These are phyloP conservation scores for Drosophila athabasca DNA, from an alignment of 1,140 invertebrate species.

Conservation along the genomic window DNA sequence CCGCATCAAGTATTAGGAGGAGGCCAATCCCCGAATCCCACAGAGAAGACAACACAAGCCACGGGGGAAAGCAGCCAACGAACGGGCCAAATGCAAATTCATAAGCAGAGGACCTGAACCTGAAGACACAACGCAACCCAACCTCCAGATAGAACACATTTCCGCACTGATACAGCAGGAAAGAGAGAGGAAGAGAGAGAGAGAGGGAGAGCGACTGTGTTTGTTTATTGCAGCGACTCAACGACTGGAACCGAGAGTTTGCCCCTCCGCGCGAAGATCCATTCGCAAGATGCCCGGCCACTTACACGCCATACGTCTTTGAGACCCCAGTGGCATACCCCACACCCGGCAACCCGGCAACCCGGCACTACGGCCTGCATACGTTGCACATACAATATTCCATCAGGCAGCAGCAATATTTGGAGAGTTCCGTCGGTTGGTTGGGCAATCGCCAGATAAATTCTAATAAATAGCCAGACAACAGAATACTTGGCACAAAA, in stretches of 20 bases:
- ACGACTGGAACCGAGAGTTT: too few relatives aligned
- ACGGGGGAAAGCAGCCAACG: slow-evolving; percentile 12
- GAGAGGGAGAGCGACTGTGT: slow-evolving; percentile 1
- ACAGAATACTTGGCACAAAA: slow-evolving; percentile 58
- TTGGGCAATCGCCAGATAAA: slow-evolving; percentile 70
- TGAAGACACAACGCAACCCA: slow-evolving; percentile 37
- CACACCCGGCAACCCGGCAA: too few relatives aligned
- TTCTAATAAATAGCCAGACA: slow-evolving; percentile 71
- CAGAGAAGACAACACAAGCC: slow-evolving; percentile 1
- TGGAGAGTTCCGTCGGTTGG: slow-evolving; percentile 34
- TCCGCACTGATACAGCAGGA: slow-evolving; percentile 68
- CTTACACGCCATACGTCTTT: slow-evolving; percentile 44
- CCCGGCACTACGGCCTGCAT: too few relatives aligned
- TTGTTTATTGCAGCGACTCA: slow-evolving; percentile 41
- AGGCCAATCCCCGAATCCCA: slow-evolving; percentile 49
- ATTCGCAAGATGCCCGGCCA: slow-evolving; percentile 50
- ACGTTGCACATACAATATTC: slow-evolving; percentile 2
- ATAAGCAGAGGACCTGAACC: slow-evolving; percentile 33
- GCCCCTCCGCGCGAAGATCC: slow-evolving; percentile 23
- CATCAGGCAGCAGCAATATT: slow-evolving; percentile 47
- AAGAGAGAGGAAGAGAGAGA: neutral
- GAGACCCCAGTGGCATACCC: slow-evolving; percentile 9
- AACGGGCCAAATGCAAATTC: slow-evolving; percentile 67
- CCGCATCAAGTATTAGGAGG: slow-evolving; percentile 40
- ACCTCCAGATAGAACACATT: slow-evolving; percentile 67